phyloP scores from a whole-genome alignment of 2,888 invertebrate species.

The Coelopa pilipes region DNA sequence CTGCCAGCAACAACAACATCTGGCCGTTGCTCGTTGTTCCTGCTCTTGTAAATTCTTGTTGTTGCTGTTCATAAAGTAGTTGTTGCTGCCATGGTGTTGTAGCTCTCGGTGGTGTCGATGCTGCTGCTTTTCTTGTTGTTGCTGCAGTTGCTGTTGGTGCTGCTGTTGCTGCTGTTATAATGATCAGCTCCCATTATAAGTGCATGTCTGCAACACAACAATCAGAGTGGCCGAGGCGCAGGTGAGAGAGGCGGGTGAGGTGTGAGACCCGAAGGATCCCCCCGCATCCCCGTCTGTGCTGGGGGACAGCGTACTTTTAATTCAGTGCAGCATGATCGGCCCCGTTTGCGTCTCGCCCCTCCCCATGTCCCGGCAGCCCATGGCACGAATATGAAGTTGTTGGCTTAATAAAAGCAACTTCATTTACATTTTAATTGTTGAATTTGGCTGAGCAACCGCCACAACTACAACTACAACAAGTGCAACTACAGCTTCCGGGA shows the following conservation, averaged over 20 bases:
- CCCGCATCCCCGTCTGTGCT: too few species aligned
- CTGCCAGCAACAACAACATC: slow-evolving; percentile 5
- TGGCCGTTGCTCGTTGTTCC: too few species aligned
- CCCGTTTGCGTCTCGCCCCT: too few species aligned
- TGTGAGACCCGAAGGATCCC: too few species aligned
- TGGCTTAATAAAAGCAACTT: slow-evolving; percentile 17
- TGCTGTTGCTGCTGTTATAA: slow-evolving; percentile 16
- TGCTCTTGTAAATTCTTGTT: too few species aligned
- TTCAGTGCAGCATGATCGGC: slow-evolving; percentile 4
- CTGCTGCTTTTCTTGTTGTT: not conserved
- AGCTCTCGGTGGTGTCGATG: not conserved
- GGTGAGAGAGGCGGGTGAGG: too few species aligned
- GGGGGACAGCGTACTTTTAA: slow-evolving; percentile 1
- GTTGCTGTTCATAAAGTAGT: too few species aligned
- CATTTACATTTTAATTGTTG: slow-evolving; percentile 19
- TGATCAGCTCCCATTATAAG: slow-evolving; percentile 22
- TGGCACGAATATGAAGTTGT: not conserved
- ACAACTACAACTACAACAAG: too few species aligned
- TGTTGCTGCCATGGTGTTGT: not conserved
- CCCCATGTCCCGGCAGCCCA: not conserved
- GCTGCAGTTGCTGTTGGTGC: not conserved
- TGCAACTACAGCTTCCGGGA: too few species aligned
- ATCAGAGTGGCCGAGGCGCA: not conserved
- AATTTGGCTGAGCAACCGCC: not conserved
- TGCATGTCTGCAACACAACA: slow-evolving; percentile 3